Conservation (phyloP, 2,797 vertebrate species). For the Peromyscus aztecus region DNA sequence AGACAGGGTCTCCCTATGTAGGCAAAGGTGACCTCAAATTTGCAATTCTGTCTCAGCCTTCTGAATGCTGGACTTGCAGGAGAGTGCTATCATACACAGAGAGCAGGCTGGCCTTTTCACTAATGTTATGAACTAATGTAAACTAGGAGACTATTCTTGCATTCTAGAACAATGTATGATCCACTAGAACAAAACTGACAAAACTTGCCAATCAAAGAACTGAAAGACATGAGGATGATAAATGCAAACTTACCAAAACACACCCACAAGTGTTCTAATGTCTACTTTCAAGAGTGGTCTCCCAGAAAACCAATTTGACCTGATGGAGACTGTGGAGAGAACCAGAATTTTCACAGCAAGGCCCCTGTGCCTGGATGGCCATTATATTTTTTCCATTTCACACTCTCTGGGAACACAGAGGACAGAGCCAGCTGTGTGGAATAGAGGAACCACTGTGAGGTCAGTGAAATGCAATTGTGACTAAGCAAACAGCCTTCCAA, state of each 20-base stretch:
- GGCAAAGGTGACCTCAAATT: neutral
- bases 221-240: neutral
- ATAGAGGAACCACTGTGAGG: constrained; percentile 41
- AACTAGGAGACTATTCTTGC: neutral
- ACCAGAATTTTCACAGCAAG: constrained; percentile 79
- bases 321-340: constrained; percentile 72
- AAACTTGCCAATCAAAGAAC: constrained; percentile 51
- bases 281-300: constrained; percentile 54
- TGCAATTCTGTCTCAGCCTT: neutral
- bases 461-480: constrained; percentile 68
- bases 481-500: constrained; percentile 49
- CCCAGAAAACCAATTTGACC: constrained; percentile 45
- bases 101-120: constrained; percentile 14
- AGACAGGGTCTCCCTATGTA: neutral
- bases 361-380: constrained; percentile 33
- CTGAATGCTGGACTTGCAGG: neutral
- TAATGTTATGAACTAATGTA: neutral
- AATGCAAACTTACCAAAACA: constrained; percentile 28
- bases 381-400: constrained; percentile 68
- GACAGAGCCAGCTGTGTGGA: constrained; percentile 60
- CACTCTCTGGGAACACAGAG: constrained; percentile 14
- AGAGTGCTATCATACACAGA: neutral
- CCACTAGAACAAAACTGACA: constrained; percentile 8
- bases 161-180: neutral
- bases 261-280: constrained; percentile 10